Evolutionary conservation across 2,113 vertebrate species (phyloP).

Genomic region (Montifringilla adamsi): DNA sequence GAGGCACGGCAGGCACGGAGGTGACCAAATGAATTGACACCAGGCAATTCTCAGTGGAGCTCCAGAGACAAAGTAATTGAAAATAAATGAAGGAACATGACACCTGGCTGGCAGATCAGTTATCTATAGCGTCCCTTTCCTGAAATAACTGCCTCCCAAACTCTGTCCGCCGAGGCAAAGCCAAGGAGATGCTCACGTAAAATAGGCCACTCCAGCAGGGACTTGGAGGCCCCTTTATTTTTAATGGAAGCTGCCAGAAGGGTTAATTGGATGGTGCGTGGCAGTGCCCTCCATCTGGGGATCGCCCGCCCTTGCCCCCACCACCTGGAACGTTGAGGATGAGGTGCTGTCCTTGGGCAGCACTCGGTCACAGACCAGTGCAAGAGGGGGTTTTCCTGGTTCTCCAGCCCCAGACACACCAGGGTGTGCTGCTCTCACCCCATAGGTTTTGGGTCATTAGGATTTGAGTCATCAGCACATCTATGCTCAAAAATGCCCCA

Average conservation of each 20-base stretch:
- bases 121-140: constrained; percentile 64
- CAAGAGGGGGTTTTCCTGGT: neutral
- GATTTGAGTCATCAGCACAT: too few relatives aligned
- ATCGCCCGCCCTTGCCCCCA: neutral
- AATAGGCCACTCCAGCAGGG: constrained; percentile 66
- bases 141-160: constrained; percentile 54
- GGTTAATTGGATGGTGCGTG: constrained; percentile 32
- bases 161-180: neutral
- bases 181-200: constrained; percentile 2
- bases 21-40: constrained; percentile 41
- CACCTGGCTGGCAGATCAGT: constrained; percentile 62
- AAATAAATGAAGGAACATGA: constrained; percentile 65
- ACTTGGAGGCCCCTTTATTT: constrained; percentile 58
- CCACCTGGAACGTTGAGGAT: rapidly evolving
- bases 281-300: neutral
- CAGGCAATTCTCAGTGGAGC: neutral
- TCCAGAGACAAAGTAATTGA: constrained; percentile 47
- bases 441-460: neutral
- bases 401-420: neutral
- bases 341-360: neutral
- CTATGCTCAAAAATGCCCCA: neutral
- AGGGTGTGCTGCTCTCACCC: neutral
- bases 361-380: rapidly evolving
- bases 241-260: constrained; percentile 44
- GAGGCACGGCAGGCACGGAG: neutral